Evolutionary conservation across 2,113 vertebrate species (phyloP), one percentile per base, ranked within the genome.

Genomic region (Accipiter virgatus): DNA sequence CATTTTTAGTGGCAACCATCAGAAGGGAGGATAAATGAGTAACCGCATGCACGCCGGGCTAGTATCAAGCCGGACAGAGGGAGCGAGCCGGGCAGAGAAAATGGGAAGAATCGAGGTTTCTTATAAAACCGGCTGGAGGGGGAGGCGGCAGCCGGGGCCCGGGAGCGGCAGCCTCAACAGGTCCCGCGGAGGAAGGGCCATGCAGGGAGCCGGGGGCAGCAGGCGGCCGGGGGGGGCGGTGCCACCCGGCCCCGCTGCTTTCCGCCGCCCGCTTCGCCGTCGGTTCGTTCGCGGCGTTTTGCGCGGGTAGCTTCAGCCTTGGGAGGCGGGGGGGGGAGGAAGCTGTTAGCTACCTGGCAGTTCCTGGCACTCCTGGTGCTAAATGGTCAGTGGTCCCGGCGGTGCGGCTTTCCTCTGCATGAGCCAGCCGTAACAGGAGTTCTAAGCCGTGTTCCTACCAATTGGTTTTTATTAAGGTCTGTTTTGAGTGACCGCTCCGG

Each of bases 1-100:
- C 93, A 68, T 75, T 90, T 88, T 85, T 45, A 89, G 93, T 65
- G 95, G 91, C 84, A 75, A 56, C 47, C 95, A 48, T 74, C 80
- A 70, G 88, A 59, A 87, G 84, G 86, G 91, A 91, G 86, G 73
- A 84, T 81, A 88, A 93, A 95, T 91, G 92, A 94, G 91, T 84
- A 66, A 66, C 84, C 68, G 88, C 94, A 89, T 66, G 96, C 92
- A 82, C 77, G 86, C 70, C 94, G 32, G 70, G 91, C 81, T 42
- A 26, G 59, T 6, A 61, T 20, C 77, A 21, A 84, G 81, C 63
- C 65, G 84, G 93, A 38, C 77, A 17, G 47, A 55, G 75, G 81
- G 43, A 56, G 61, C 16, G 90, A 48, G 86, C 74, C 4, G 82
- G 81, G 70, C 74, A 66, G 42, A 36, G 86, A 36, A 61, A 70